A percentile compares a stretch with the other conserved stretches of the same genome.
Conservation (phyloP, 1,140 invertebrate genomes). For the Lepidotrigona ventralis region DNA sequence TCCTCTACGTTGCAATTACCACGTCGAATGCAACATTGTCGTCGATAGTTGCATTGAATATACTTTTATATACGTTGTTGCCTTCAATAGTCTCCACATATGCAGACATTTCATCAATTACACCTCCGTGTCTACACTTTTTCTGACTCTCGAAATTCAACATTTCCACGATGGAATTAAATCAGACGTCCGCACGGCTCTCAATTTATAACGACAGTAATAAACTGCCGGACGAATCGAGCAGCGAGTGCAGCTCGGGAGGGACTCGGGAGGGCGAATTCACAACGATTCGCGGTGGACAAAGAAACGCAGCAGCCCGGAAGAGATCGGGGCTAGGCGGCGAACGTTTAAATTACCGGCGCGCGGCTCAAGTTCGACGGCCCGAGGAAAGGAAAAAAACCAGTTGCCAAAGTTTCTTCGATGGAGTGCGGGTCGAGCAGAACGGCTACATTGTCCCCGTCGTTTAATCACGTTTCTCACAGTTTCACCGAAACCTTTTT, state of each 20-base stretch:
- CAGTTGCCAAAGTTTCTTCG: slow-evolving; percentile 45
- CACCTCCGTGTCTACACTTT: neutral
- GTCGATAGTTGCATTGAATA: neutral
- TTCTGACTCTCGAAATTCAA: neutral
- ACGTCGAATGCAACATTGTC: neutral
- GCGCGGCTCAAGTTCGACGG: neutral
- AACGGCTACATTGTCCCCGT: slow-evolving; percentile 53
- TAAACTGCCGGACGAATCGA: neutral
- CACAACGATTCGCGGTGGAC: neutral
- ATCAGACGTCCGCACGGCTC: neutral
- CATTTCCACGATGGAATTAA: neutral
- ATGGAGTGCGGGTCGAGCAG: slow-evolving; percentile 37
- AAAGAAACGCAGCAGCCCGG: slow-evolving; percentile 34
- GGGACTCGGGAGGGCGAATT: neutral
- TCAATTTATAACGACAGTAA: neutral
- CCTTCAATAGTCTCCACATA: too few relatives aligned
- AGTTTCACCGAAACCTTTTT: slow-evolving; percentile 56
- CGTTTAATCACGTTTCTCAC: slow-evolving; percentile 63
- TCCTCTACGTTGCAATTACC: neutral
- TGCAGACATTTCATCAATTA: too few relatives aligned
- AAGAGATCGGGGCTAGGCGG: slow-evolving; percentile 7
- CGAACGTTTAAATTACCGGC: slow-evolving; percentile 59
- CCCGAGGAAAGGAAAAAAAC: slow-evolving; percentile 17
- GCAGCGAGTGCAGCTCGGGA: too few relatives aligned
- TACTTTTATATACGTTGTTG: neutral